Conservation (phyloP, 2,113 vertebrate genomes). For the Gobiocypris rarus region DNA sequence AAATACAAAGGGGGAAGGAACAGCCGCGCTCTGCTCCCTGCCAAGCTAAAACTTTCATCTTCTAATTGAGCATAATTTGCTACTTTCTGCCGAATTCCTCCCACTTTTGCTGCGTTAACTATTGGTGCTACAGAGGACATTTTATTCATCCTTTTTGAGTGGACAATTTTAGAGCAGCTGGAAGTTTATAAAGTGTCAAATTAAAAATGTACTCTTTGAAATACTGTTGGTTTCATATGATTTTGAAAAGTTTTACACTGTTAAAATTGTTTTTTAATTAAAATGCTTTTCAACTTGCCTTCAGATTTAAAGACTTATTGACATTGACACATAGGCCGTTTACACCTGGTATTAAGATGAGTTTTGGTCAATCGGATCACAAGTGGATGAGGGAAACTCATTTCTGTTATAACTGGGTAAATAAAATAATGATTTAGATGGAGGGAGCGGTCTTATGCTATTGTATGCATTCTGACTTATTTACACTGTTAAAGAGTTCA, state of each 20-base stretch:
- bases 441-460: too few relatives aligned
- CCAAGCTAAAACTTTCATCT: conserved; percentile 47
- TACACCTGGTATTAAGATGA: too few relatives aligned
- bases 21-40: conserved; percentile 8
- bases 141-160: neutral
- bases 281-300: too few relatives aligned
- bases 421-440: too few relatives aligned
- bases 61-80: conserved; percentile 40
- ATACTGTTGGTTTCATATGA: neutral
- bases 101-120: conserved; percentile 33
- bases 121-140: neutral
- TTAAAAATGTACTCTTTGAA: neutral
- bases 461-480: too few relatives aligned
- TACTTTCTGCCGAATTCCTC: conserved; percentile 15
- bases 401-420: too few relatives aligned
- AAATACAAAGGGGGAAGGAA: conserved; percentile 21
- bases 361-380: too few relatives aligned
- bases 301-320: too few relatives aligned
- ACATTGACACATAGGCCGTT: too few relatives aligned
- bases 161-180: neutral
- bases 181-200: neutral
- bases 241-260: neutral
- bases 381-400: too few relatives aligned
- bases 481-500: too few relatives aligned
- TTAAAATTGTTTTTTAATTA: neutral